Percentiles rank a stretch among this genome's conserved stretches.
Evolutionary conservation across 1,140 invertebrate species (phyloP).

Genomic region (Helicoverpa armigera): DNA sequence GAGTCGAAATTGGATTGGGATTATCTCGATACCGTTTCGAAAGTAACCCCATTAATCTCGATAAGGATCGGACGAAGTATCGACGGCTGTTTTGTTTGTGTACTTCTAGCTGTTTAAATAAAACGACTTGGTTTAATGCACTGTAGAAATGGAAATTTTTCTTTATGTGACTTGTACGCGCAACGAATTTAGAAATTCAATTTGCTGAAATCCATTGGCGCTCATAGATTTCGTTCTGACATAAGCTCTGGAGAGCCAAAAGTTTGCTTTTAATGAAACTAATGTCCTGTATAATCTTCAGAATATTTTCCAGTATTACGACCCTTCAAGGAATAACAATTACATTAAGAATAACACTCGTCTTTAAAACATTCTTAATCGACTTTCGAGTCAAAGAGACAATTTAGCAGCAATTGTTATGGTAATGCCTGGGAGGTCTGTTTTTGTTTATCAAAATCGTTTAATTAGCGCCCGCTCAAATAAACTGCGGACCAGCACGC

Average conservation of each 20-base stretch:
- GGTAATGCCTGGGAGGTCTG: slow-evolving; percentile 41
- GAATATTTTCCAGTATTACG: too few relatives aligned
- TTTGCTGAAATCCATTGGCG: too few relatives aligned
- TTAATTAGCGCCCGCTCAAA: slow-evolving; percentile 54
- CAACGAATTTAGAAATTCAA: too few relatives aligned
- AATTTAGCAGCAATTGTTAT: slow-evolving; percentile 48
- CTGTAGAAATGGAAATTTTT: not conserved
- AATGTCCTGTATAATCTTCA: too few relatives aligned
- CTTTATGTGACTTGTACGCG: too few relatives aligned
- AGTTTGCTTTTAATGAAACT: too few relatives aligned
- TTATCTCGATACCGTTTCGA: slow-evolving; percentile 49
- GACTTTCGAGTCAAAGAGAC: slow-evolving; percentile 20
- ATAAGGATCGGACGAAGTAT: slow-evolving; percentile 47
- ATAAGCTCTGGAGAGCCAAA: too few relatives aligned
- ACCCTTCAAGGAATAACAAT: not conserved
- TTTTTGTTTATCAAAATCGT: slow-evolving; percentile 59
- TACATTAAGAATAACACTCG: not conserved
- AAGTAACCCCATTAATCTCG: slow-evolving; percentile 55
- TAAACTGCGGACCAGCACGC: slow-evolving; percentile 49
- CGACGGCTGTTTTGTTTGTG: slow-evolving; percentile 46
- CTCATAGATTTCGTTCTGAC: too few relatives aligned
- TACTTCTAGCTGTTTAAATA: slow-evolving; percentile 23
- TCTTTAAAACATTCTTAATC: not conserved
- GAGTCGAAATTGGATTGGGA: slow-evolving; percentile 54
- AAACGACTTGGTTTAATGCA: slow-evolving; percentile 14